Evolutionary conservation across 2,888 invertebrate genomes (phyloP), one percentile per base, ranked within the genome.

Genomic region (Parnassius apollo): DNA sequence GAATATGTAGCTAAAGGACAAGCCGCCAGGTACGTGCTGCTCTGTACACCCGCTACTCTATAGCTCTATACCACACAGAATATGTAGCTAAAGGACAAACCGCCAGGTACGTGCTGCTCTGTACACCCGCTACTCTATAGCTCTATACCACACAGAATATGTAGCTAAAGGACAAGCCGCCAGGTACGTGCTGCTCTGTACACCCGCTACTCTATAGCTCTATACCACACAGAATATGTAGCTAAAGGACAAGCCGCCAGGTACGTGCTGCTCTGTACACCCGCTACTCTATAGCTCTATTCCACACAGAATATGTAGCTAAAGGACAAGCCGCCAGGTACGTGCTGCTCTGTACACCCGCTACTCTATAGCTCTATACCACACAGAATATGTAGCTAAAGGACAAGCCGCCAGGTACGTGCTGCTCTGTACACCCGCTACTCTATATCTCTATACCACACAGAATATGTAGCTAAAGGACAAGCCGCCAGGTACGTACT

Each of bases 281-380:
- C 2, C 10, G n/a, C 46, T 46, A 8, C n/a, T 12, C 11, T 45
- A 2, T 45, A 45, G 45, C 12, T 11, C 2, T 45, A 2, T 25
- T 1, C 18, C 18, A 18, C 18, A 18, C 18, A 1, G 18, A 18
- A 18, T 1, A 18, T 18, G 18, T 18, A 18, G 18, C 18, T 18
- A 18, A 18, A 18, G 18, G 18, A 18, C 54, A 63, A 59, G 13
- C 63, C 63, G 2, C 12, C 52, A 49, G 54, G 62, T 61, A 49
- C 35, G 35, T 7, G 35, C 7, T 35, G 35, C 4, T 35, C 35
- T n/a, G 9, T 11, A 12, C n/a, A n/a, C n/a, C 2, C 10, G n/a
- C 46, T 11, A 8, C n/a, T 12, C 11, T 45, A 45, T 45, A 45
- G 45, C 12, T 11, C 45, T 45, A 25, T 25, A 18, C 18, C 18